Conservation (phyloP, 2,888 invertebrate species). For the Actias luna region DNA sequence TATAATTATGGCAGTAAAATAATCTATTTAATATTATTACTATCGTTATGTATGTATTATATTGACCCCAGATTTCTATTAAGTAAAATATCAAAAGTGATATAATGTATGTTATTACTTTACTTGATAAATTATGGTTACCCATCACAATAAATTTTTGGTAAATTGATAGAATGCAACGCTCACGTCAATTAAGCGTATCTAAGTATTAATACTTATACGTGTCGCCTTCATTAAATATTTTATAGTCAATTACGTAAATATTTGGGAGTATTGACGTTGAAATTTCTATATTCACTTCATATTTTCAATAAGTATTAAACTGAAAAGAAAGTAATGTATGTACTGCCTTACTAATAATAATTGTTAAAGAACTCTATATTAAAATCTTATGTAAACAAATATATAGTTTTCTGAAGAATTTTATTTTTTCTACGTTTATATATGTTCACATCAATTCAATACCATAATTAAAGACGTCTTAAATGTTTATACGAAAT, state of each 20-base stretch:
- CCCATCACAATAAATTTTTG: not conserved
- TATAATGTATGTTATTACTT: not conserved
- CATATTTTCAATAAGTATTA: not conserved
- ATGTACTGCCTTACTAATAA: not conserved
- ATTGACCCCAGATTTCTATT: not conserved
- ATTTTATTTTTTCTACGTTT: no score
- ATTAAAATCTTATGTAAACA: no score
- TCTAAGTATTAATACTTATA: not conserved
- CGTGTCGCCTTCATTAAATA: not conserved
- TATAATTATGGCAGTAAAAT: not conserved
- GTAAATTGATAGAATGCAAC: not conserved
- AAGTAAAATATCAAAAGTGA: not conserved
- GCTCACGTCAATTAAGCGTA: not conserved
- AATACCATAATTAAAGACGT: conserved; percentile 26
- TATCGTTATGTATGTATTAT: not conserved
- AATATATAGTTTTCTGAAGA: no score
- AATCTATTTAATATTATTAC: not conserved
- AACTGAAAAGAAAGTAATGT: not conserved
- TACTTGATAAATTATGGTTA: not conserved
- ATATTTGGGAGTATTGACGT: not conserved
- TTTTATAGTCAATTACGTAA: not conserved
- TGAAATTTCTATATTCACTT: not conserved
- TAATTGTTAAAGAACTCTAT: no score
- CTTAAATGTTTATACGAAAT: conserved; percentile 48
- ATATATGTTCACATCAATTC: not conserved